A percentile compares a stretch with the other conserved stretches of the same genome.
These are phyloP conservation scores for Diplosoma virens DNA, from an alignment of 23 tunicate genomes.

Conservation along the genomic window DNA sequence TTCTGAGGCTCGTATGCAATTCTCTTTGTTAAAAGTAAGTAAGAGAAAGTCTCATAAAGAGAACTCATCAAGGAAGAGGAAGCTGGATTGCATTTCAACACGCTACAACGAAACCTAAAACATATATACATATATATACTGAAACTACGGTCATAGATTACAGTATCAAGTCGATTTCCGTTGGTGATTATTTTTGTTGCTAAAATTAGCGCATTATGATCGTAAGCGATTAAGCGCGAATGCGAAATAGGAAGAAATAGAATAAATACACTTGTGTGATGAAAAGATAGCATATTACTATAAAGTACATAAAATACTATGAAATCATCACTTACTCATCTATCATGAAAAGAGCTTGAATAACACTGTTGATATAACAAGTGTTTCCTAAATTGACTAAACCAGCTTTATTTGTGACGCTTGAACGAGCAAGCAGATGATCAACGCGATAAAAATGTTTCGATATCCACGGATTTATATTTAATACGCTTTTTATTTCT, in stretches of 20 bases:
- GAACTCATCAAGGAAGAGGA: not conserved
- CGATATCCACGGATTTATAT: not conserved
- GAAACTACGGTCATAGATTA: too few relatives aligned
- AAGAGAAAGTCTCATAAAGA: constrained; percentile 32
- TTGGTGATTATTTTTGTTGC: too few relatives aligned
- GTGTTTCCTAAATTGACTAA: constrained; percentile 67
- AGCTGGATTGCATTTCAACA: not conserved
- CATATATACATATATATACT: too few relatives aligned
- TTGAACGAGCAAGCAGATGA: constrained; percentile 4
- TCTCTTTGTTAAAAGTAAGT: constrained; percentile 21
- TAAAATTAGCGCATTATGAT: too few relatives aligned
- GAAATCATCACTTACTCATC: constrained; percentile 27
- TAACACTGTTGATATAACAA: constrained; percentile 56
- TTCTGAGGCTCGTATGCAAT: constrained; percentile 33
- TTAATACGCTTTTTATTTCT: constrained; percentile 4
- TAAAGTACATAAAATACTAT: too few relatives aligned
- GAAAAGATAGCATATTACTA: not conserved
- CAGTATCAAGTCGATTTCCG: too few relatives aligned
- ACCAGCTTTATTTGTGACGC: constrained; percentile 41
- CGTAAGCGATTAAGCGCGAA: too few relatives aligned
- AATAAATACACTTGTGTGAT: too few relatives aligned
- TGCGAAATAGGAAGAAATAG: too few relatives aligned
- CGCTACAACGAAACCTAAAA: constrained; percentile 29
- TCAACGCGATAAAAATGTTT: not conserved
- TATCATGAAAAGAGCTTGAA: constrained; percentile 55